Conservation (phyloP, 1,140 invertebrate species). For the Sweltsa coloradensis region DNA sequence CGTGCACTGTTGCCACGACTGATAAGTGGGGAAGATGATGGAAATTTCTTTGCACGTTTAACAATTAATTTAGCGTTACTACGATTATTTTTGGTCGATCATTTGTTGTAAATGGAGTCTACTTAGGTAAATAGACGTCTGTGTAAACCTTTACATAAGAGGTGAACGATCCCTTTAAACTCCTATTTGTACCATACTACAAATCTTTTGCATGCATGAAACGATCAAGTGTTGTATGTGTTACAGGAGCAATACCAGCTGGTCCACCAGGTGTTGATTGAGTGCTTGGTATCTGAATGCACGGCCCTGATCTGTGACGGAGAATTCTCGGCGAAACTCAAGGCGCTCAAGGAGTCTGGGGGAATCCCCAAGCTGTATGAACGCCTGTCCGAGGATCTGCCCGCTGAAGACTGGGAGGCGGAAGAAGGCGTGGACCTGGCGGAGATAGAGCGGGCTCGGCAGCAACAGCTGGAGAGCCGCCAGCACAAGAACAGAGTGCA, state of each 20-base stretch:
- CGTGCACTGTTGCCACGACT: too few species aligned
- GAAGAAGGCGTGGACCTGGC: not conserved
- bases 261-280: slow-evolving; percentile 23
- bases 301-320: slow-evolving; percentile 21
- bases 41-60: too few species aligned
- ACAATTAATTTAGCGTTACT: too few species aligned
- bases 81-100: too few species aligned
- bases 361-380: not conserved
- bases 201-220: not conserved
- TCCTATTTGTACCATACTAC: not conserved
- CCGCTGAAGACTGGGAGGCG: not conserved
- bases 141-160: too few species aligned
- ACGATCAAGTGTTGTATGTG: slow-evolving; percentile 2
- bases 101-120: too few species aligned
- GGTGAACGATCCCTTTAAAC: too few species aligned
- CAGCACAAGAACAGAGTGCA: slow-evolving; percentile 9
- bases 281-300: slow-evolving; percentile 20
- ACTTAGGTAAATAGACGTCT: too few species aligned
- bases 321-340: slow-evolving; percentile 9
- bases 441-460: too few species aligned
- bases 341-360: not conserved
- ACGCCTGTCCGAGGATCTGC: not conserved
- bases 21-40: too few species aligned
- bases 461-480: not conserved
- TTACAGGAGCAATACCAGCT: slow-evolving; percentile 25